Evolutionary conservation across 2,797 vertebrate species (phyloP), one percentile per base, ranked within the genome.

Genomic region (Clarias fuscus): DNA sequence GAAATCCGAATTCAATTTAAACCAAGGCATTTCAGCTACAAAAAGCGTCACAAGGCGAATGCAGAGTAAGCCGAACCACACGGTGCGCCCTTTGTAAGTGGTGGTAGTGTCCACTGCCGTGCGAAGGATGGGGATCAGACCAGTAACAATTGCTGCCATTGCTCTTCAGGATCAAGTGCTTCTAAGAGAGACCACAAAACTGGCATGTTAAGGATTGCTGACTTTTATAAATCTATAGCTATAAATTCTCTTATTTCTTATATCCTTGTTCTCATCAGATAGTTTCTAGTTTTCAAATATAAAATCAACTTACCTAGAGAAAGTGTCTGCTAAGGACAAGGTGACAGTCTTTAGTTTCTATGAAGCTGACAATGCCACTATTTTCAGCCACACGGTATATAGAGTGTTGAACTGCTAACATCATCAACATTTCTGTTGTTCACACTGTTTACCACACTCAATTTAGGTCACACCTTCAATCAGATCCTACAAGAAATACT

Each of bases 41-140:
- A 93, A 92, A 48, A 93, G 85, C 37, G 91, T 86, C 70, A 91
- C 89, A 24, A 93, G 88, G 65, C 91, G 88, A 77, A 93, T 33
- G 72, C 88, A 91, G 77, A 94, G 91, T 67, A 93, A 84, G 81
- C 90, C 91, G 1, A 93, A 94, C 92, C 92, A 93, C 86, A 92
- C 7, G 1, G 90, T 89, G 70, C 90, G 85, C 82, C 91, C 91
- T 88, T 91, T 93, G 89, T 93, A 92, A 53, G 88, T 85, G 84
- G 89, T 88, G 72, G 90, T 92, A 87, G 90, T 78, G 1, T 95
- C 92, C 58, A 91, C 91, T 0, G 92, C 92, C 0, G 93, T 93
- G 22, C 90, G 89, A 65, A 93, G 90, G 83, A 94, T 92, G 17
- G 92, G 94, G 73, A 93, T 93, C 62, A 94, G 91, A 17, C 92